phyloP scores from a whole-genome alignment of 2,797 vertebrate species.

The Anguilla marmorata region DNA sequence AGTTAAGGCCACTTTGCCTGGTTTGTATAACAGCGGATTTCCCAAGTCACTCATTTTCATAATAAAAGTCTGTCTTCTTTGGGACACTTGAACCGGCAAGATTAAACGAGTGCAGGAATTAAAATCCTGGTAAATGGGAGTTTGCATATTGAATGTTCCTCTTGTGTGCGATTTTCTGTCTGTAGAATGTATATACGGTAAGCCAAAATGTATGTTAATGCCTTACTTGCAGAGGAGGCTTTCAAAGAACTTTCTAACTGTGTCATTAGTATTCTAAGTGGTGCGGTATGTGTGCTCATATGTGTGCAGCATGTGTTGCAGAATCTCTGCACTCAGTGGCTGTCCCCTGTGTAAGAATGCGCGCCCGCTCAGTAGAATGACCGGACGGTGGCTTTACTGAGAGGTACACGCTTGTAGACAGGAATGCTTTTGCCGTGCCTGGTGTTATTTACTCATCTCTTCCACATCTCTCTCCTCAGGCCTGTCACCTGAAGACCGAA shows the following conservation, averaged over 20 bases:
- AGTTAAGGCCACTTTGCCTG: not conserved
- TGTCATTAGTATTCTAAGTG: not conserved
- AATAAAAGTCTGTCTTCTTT: not conserved
- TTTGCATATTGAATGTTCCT: not conserved
- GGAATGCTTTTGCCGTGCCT: not conserved
- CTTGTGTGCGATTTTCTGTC: not conserved
- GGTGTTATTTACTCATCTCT: not conserved
- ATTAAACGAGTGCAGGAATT: not conserved
- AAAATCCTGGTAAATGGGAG: not conserved
- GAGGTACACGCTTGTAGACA: not conserved
- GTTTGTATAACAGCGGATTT: not conserved
- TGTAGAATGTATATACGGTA: not conserved
- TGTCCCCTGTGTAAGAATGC: too few relatives aligned
- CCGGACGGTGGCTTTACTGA: not conserved
- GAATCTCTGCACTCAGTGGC: too few relatives aligned
- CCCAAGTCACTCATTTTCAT: not conserved
- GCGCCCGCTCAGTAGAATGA: not conserved
- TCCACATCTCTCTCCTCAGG: slow-evolving; percentile 64
- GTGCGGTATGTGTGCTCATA: too few relatives aligned
- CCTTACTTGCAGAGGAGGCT: not conserved
- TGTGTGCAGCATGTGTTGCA: too few relatives aligned
- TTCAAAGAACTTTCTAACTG: not conserved
- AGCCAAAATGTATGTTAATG: not conserved
- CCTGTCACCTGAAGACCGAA: slow-evolving; percentile 91
- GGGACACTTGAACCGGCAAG: not conserved